phyloP scores from a whole-genome alignment of 2,797 vertebrate genomes.

The Alauda arvensis region DNA sequence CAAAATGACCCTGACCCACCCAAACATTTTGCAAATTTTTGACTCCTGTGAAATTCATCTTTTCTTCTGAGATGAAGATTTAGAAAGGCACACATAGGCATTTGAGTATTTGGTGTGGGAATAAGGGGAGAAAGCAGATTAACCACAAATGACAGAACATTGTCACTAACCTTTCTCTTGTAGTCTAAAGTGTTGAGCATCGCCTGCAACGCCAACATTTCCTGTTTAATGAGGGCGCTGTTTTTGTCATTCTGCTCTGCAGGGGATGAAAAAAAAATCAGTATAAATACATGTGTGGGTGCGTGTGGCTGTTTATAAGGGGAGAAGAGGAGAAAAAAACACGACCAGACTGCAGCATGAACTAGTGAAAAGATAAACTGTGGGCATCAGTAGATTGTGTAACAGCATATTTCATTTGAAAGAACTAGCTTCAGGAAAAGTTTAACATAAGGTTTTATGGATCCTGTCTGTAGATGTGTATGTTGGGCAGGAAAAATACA shows the following conservation, averaged over 20 bases:
- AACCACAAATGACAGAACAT: constrained; percentile 14
- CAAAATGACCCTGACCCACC: not conserved
- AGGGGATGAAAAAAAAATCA: not conserved
- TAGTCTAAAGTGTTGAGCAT: constrained; percentile 93
- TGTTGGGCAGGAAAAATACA: not conserved
- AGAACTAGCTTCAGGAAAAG: not conserved
- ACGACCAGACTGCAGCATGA: not conserved
- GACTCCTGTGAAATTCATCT: not conserved
- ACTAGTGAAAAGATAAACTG: not conserved
- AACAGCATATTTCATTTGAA: not conserved
- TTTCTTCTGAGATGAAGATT: not conserved
- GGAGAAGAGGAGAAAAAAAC: not conserved
- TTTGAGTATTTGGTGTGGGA: not conserved
- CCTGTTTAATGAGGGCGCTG: constrained; percentile 83
- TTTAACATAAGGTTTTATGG: not conserved
- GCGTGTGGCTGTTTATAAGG: not conserved
- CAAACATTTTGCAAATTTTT: not conserved
- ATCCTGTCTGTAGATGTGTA: not conserved
- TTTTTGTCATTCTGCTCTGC: constrained; percentile 86
- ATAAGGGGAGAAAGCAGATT: constrained; percentile 8
- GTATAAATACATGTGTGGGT: not conserved
- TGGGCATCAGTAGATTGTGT: not conserved
- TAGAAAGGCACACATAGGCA: fast-evolving
- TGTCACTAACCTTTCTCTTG: constrained; percentile 87
- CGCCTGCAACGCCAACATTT: constrained; percentile 87